Base-by-base conservation (phyloP, 2,113 vertebrate genomes). In the Hemichromis elongatus region DNA sequence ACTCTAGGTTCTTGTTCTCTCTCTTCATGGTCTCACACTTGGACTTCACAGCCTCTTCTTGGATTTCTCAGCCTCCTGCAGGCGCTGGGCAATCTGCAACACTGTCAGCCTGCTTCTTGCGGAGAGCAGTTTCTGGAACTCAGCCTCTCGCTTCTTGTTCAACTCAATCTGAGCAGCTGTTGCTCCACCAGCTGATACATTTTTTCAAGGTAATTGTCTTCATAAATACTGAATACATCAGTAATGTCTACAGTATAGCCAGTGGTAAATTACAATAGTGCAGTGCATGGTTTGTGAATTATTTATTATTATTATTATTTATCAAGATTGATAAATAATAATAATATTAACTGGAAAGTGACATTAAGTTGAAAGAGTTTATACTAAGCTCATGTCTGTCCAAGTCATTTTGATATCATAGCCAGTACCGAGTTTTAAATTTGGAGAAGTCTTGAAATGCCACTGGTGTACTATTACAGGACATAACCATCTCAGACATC, bases 101-200 rank as follows among this genome's bases (percentile, higher is more conserved):
- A 3, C 95, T 97, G 89, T 98, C 97, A 0, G 97, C 97, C 1
- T 98, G 97, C 94, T 99, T 99, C 89, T 95, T 96, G 77, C 93
- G 91, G 3, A 98, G 96, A 6, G 97, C 96, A 98, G 82, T 85
- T 98, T 99, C 96, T 94, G 94, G 42, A 95, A 93, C 91, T 93
- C 92, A 0, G 93, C 89, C 66, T 95, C 94, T 0, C 89, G 89
- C 87, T 95, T 94, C 57, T 91, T 95, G 91, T 92, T 95, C 93
- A 95, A 92, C 83, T 95, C 92, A 6, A 98, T 88, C 95, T 99
- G 98, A 90, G 93, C 97, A 2, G 97, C 56, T 0, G 98, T 98
- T 1, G 97, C 97, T 1, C 98, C 98, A 0, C 97, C 98, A 2
- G 98, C 97, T 89, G 3, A 59, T 14, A 59, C 8, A 30, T 57